phyloP scores from a whole-genome alignment of 2,888 invertebrate species.

The Osmoderma eremita region DNA sequence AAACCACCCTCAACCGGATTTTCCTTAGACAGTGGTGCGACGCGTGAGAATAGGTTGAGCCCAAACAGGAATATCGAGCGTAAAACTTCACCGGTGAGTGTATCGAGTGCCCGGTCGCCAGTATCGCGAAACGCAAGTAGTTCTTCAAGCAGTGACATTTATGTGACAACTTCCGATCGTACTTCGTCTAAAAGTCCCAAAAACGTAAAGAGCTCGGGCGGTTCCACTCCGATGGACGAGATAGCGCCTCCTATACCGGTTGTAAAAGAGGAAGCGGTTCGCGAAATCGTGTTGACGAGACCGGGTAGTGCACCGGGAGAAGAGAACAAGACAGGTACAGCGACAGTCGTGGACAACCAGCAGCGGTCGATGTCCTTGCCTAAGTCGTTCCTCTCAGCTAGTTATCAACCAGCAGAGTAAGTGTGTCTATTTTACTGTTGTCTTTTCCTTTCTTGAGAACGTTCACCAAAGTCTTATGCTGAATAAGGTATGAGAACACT shows the following conservation, averaged over 20 bases:
- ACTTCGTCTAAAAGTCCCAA: slow-evolving; percentile 64
- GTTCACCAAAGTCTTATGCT: too few species aligned
- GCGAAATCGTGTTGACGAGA: slow-evolving; percentile 63
- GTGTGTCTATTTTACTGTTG: slow-evolving; percentile 23
- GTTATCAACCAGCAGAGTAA: slow-evolving; percentile 52
- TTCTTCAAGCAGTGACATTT: slow-evolving; percentile 67
- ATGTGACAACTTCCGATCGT: slow-evolving; percentile 67
- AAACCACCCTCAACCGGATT: slow-evolving; percentile 33
- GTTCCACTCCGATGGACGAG: slow-evolving; percentile 67
- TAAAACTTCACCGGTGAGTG: slow-evolving; percentile 52
- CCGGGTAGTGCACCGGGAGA: slow-evolving; percentile 68
- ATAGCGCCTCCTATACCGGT: slow-evolving; percentile 44
- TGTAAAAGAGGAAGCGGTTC: slow-evolving; percentile 55
- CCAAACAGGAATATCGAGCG: slow-evolving; percentile 49
- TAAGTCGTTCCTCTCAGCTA: slow-evolving; percentile 66
- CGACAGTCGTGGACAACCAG: slow-evolving; percentile 57
- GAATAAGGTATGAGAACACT: too few species aligned
- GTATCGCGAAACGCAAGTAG: slow-evolving; percentile 59
- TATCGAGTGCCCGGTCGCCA: slow-evolving; percentile 56
- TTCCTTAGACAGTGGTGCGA: slow-evolving; percentile 30
- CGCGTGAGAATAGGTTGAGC: slow-evolving; percentile 50
- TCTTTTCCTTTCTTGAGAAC: background rate
- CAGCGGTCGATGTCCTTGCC: slow-evolving; percentile 68
- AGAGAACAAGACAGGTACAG: slow-evolving; percentile 48
- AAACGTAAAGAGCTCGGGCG: slow-evolving; percentile 65